A percentile compares a stretch with the other conserved stretches of the same genome.
Evolutionary conservation across 2,797 vertebrate genomes (phyloP).

Genomic region (Typhlichthys eigenmanni): DNA sequence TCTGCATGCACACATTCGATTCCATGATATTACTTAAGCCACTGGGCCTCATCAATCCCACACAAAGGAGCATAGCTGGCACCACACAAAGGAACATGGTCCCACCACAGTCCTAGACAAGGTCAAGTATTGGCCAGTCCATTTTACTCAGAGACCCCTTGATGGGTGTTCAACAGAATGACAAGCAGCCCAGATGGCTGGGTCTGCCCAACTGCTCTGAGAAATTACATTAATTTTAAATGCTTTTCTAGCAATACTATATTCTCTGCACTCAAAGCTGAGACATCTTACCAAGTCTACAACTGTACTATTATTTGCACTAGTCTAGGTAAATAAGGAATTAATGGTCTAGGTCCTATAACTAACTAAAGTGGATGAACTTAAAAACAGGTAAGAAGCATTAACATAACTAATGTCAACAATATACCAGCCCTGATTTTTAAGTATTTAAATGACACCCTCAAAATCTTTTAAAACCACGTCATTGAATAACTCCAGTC

Average conservation of each 20-base stretch:
- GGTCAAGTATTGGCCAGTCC: slow-evolving; percentile 38
- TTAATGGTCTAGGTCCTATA: neutral
- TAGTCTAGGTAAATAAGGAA: neutral
- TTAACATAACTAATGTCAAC: slow-evolving; percentile 1
- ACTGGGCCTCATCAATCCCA: slow-evolving; percentile 43
- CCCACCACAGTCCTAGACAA: slow-evolving; percentile 26
- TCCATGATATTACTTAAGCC: slow-evolving; percentile 12
- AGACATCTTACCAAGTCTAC: neutral
- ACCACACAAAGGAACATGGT: slow-evolving; percentile 30
- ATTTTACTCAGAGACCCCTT: slow-evolving; percentile 19
- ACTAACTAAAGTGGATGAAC: neutral
- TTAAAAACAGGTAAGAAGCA: neutral
- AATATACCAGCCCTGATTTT: neutral
- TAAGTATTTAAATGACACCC: neutral
- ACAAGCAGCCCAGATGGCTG: slow-evolving; percentile 35
- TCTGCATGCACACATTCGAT: slow-evolving; percentile 36
- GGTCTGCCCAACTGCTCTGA: slow-evolving; percentile 27
- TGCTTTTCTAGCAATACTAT: slow-evolving; percentile 21
- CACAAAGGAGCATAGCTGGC: slow-evolving; percentile 25
- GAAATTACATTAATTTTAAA: slow-evolving; percentile 37
- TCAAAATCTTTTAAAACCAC: slow-evolving; percentile 6
- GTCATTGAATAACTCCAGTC: slow-evolving; percentile 12
- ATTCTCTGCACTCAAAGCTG: neutral
- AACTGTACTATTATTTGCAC: neutral
- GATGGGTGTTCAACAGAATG: slow-evolving; percentile 29